Evolutionary conservation across 2,797 vertebrate species (phyloP), one percentile per base, ranked within the genome.

Genomic region (Rhinogobio ventralis): DNA sequence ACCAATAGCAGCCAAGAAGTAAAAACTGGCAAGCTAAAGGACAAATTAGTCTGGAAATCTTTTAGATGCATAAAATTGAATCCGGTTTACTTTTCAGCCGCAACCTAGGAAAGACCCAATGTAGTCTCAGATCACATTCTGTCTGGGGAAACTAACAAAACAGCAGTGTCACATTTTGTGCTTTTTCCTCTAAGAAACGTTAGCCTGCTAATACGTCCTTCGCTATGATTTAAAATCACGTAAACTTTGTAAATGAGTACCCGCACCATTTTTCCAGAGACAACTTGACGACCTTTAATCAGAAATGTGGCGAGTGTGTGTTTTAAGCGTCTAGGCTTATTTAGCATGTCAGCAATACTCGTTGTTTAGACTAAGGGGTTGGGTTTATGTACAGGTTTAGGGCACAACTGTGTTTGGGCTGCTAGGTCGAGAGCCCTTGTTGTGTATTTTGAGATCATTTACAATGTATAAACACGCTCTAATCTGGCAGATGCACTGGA

Each of bases 371-470:
- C 86, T 85, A 69, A 78, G 73, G 82, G 76, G 30, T 53, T 78
- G 49, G 86, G 86, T 90, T 91, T 89, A 87, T 87, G 88, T 91
- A 92, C 90, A 88, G 83, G 89, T 89, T 89, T 60, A 64, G 55
- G 81, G 81, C 83, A 86, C 60, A 7, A 90, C 85, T 92, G 85
- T 91, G 88, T 92, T 91, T 93, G 87, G 86, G 90, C 89, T 90
- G 84, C 69, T 87, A 76, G 71, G 68, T 90, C 77, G 82, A 90
- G 82, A 87, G 87, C 60, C 87, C 86, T 89, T 90, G 80, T 93
- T 94, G 91, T 93, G 89, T 94, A 90, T 92, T 92, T 93, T 89
- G 89, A 88, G 85, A 10, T 82, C 83, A 90, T 91, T 92, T 89
- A 91, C 88, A 46, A 86, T 92, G 87, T 92, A 88, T 93, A 94